Percentiles rank a stretch among this genome's conserved stretches.
Conservation (phyloP, 2,888 invertebrate genomes). For the Elysia crispata region DNA sequence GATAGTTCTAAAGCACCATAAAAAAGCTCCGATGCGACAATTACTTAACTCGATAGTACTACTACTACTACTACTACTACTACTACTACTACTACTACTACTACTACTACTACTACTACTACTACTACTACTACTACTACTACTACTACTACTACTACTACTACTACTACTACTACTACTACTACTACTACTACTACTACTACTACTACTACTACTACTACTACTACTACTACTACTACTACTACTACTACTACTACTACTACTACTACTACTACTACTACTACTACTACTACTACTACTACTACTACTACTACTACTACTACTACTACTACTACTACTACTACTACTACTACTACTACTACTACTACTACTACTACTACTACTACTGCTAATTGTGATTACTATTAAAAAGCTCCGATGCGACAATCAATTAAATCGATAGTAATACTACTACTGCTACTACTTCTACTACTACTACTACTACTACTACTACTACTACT, state of each 20-base stretch:
- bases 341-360: slow-evolving; percentile 2
- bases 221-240: not conserved
- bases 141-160: slow-evolving; percentile 10
- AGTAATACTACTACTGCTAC: slow-evolving; percentile 15
- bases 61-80: slow-evolving; percentile 25
- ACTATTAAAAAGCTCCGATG: too few species aligned
- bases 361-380: slow-evolving; percentile 16
- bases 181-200: slow-evolving; percentile 16
- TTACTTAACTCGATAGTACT: slow-evolving; percentile 3
- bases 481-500: slow-evolving; percentile 7
- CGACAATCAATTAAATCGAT: not conserved
- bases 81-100: slow-evolving; percentile 9
- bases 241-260: slow-evolving; percentile 13
- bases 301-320: not conserved
- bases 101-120: slow-evolving; percentile 10
- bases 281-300: slow-evolving; percentile 26
- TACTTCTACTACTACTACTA: slow-evolving; percentile 24
- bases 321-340: not conserved
- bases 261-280: slow-evolving; percentile 19
- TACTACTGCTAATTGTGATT: too few species aligned
- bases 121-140: not conserved
- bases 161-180: not conserved
- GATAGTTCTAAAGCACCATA: not conserved
- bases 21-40: too few species aligned
- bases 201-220: not conserved